Evolutionary conservation across 2,797 vertebrate genomes (phyloP).

Genomic region (Pseudochaenichthys georgianus): DNA sequence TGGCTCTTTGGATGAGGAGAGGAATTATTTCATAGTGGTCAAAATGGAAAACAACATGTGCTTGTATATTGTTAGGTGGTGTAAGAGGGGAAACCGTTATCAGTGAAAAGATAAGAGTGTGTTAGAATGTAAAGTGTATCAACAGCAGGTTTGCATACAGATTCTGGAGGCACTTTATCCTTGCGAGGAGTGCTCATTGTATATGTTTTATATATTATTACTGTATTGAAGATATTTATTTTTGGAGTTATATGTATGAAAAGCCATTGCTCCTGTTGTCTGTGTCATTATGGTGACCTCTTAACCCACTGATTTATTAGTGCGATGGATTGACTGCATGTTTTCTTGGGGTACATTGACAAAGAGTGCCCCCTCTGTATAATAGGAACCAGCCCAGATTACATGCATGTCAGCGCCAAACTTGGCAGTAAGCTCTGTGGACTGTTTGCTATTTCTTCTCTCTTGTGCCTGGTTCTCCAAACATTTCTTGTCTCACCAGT

Average conservation of each 20-base stretch:
- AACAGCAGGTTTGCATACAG: conserved; percentile 45
- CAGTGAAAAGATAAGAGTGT: conserved; percentile 25
- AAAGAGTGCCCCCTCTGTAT: conserved; percentile 53
- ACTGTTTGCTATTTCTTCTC: conserved; percentile 76
- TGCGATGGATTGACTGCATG: conserved; percentile 66
- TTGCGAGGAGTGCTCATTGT: conserved; percentile 55
- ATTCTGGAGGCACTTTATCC: conserved; percentile 55
- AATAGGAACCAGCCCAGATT: conserved; percentile 65
- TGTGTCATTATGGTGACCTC: conserved; percentile 30
- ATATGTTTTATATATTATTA: conserved; percentile 63
- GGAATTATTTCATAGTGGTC: conserved; percentile 27
- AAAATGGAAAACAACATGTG: conserved; percentile 31
- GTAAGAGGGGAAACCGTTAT: conserved; percentile 10
- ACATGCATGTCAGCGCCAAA: conserved; percentile 80
- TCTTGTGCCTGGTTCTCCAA: conserved; percentile 75
- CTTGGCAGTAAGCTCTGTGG: conserved; percentile 70
- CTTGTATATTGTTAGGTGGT: conserved; percentile 21
- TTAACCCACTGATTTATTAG: conserved; percentile 34
- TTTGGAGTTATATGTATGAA: conserved; percentile 59
- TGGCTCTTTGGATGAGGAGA: conserved; percentile 21
- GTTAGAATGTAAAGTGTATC: conserved; percentile 44
- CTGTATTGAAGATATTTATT: conserved; percentile 50
- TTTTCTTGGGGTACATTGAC: conserved; percentile 38
- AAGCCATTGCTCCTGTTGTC: conserved; percentile 61
- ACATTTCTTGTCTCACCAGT: conserved; percentile 63